Base-by-base conservation (phyloP, 2,113 vertebrate species). In the Chloroceryle aenea region DNA sequence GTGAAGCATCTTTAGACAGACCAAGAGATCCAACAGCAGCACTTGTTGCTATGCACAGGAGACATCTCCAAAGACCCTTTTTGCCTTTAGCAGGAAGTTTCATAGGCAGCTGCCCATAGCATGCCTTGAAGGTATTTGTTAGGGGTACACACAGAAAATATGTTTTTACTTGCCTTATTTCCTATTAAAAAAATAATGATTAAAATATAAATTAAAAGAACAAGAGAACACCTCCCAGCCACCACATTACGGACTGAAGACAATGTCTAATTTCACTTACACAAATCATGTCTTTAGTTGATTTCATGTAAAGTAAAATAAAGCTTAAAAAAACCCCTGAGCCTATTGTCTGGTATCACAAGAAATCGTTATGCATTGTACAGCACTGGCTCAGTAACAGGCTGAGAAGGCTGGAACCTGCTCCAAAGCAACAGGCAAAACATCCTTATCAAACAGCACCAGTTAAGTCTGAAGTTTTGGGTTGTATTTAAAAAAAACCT, bases 1-100 rank as follows among this genome's bases (percentile, higher is more conserved):
- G 2, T 1, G 4, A 4, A 2, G 4, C 26, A 36, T 12, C 12
- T 63, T 58, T 8, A 36, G 14, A 19, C 3, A 63, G 34, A 18
- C 23, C 36, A 15, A 52, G 15, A 45, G 29, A 29, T 7, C 13
- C 12, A 59, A 20, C 23, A 81, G 40, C 59, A 38, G 29, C 22
- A 15, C 17, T 36, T 20, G 9, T 23, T 76, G 14, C 52, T 47
- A 6, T 9, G 38, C 17, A 32, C 18, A 58, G 18, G 4, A 47
- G 25, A 6, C 16, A 29, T n/a, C 53, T 56, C 67, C 50, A n/a
- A 67, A 81, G 15, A 14, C 2, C 4, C 5, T 72, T n/a, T 55
- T 12, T 68, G 26, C 14, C 16, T 80, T 55, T 43, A 7, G 19
- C 26, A 43, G 34, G 26, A 58, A 5, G 13, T 88, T 88, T 82